phyloP scores from a whole-genome alignment of 2,888 invertebrate genomes.

The Tinea semifulvella region DNA sequence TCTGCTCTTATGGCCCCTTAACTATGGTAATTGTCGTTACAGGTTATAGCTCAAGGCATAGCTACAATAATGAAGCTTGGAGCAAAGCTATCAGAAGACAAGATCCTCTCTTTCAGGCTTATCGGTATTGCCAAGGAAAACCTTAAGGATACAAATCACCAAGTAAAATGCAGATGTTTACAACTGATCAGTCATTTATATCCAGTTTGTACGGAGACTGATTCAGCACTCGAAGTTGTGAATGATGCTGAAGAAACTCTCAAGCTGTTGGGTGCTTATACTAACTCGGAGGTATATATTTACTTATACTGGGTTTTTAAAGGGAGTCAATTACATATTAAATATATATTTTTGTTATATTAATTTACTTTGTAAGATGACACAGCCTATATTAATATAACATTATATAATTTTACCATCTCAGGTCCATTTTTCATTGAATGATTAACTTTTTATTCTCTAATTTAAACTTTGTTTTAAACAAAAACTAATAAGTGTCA shows the following conservation, averaged over 20 bases:
- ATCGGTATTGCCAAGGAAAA: slow-evolving; percentile 74
- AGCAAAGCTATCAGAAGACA: slow-evolving; percentile 66
- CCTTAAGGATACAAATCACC: slow-evolving; percentile 78
- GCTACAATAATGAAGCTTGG: slow-evolving; percentile 76
- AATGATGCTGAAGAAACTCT: slow-evolving; percentile 70
- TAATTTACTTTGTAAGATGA: too few species aligned
- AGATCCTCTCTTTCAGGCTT: slow-evolving; percentile 67
- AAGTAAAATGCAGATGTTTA: slow-evolving; percentile 81
- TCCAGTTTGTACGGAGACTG: slow-evolving; percentile 64
- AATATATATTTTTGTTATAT: too few species aligned
- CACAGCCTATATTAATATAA: too few species aligned
- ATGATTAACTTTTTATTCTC: too few species aligned
- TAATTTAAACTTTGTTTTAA: too few species aligned
- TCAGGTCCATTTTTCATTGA: too few species aligned
- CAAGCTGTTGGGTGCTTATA: slow-evolving; percentile 83
- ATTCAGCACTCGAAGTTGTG: slow-evolving; percentile 50
- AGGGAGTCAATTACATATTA: too few species aligned
- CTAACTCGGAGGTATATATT: slow-evolving; percentile 78
- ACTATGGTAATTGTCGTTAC: too few species aligned
- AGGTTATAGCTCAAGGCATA: slow-evolving; percentile 79
- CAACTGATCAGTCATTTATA: slow-evolving; percentile 80
- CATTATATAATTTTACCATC: too few species aligned
- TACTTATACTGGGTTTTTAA: too few species aligned
- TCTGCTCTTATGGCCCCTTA: too few species aligned
- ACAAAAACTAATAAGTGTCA: too few species aligned